Evolutionary conservation across 2,797 vertebrate species (phyloP).

Genomic region (Lemur catta): DNA sequence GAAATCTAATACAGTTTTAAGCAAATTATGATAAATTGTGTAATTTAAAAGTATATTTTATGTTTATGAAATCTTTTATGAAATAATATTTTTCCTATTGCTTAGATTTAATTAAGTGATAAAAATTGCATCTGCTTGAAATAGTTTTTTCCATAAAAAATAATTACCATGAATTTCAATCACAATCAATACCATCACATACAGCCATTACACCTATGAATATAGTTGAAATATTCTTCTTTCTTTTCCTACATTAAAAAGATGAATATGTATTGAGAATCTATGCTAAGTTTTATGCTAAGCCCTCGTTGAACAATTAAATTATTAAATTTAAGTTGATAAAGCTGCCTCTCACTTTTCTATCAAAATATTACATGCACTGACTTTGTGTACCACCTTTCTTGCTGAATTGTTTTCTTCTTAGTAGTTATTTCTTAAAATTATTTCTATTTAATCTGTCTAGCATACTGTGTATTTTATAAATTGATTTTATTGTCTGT

Average conservation of each 20-base stretch:
- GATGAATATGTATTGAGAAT: not conserved
- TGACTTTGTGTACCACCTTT: not conserved
- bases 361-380: not conserved
- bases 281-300: not conserved
- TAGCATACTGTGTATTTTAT: not conserved
- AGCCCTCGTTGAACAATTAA: not conserved
- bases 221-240: not conserved
- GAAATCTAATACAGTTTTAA: not conserved
- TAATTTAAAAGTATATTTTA: slow-evolving; percentile 27
- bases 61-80: not conserved
- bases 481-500: not conserved
- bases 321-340: not conserved
- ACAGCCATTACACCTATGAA: not conserved
- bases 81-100: not conserved
- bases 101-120: not conserved
- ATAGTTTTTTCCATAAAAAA: not conserved
- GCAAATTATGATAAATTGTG: not conserved
- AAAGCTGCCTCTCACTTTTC: not conserved
- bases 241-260: not conserved
- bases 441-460: not conserved
- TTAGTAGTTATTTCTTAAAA: not conserved
- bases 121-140: not conserved
- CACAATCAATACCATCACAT: not conserved
- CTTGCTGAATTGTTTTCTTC: not conserved
- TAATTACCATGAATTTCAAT: not conserved